Evolutionary conservation across 1,140 invertebrate genomes (phyloP).

Genomic region (Drosophila orena): DNA sequence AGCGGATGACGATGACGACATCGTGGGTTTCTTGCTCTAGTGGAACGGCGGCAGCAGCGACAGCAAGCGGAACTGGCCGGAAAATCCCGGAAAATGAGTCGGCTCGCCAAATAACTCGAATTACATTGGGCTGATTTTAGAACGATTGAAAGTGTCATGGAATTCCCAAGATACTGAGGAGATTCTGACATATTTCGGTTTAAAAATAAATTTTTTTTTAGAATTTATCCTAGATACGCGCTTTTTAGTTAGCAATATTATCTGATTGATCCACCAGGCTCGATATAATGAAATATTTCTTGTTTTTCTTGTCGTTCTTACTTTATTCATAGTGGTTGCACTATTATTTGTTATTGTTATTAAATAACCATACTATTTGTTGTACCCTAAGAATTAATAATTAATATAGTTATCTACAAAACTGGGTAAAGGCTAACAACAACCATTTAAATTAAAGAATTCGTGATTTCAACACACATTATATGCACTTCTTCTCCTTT

Average conservation of each 20-base stretch:
- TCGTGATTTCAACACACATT: background rate
- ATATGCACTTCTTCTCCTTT: background rate
- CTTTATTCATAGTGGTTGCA: slow-evolving; percentile 4
- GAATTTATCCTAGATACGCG: no score
- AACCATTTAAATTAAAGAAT: background rate
- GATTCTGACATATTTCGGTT: background rate
- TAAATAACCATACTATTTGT: background rate
- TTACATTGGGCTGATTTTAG: no score
- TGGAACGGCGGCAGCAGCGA: slow-evolving; percentile 20
- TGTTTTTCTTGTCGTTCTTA: slow-evolving; percentile 1
- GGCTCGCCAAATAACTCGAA: background rate
- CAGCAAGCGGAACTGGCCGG: slow-evolving; percentile 17
- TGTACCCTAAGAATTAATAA: background rate
- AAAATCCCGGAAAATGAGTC: slow-evolving; percentile 9
- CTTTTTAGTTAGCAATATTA: no score
- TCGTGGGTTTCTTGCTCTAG: slow-evolving; percentile 64
- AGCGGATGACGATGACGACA: slow-evolving; percentile 55
- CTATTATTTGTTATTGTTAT: no score
- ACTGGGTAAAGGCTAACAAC: background rate
- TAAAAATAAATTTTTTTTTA: no score
- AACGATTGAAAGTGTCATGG: background rate
- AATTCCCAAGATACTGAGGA: background rate
- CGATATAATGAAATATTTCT: background rate
- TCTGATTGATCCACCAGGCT: background rate
- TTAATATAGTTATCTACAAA: background rate